Conservation (phyloP, 2,113 vertebrate species). For the Podilymbus podiceps region DNA sequence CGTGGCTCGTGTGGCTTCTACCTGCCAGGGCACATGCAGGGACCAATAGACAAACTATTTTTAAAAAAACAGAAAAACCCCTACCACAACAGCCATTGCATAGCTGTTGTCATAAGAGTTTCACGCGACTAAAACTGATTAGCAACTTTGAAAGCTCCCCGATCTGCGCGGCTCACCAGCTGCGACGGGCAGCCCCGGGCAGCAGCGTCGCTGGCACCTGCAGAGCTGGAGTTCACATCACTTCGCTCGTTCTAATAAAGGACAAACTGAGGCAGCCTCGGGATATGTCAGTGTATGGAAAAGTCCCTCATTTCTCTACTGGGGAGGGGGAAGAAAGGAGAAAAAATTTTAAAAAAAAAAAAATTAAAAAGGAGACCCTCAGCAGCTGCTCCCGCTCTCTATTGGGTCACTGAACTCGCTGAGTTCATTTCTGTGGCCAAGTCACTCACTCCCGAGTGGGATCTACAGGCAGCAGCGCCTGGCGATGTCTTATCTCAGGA, state of each 20-base stretch:
- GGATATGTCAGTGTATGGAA: background rate
- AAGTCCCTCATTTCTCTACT: background rate
- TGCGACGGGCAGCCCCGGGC: background rate
- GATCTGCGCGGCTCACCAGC: background rate
- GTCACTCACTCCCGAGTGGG: background rate
- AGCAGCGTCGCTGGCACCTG: background rate
- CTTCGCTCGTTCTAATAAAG: background rate
- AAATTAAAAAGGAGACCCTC: background rate
- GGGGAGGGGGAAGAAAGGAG: background rate
- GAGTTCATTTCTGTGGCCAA: background rate
- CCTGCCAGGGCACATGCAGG: background rate
- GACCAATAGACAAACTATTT: background rate
- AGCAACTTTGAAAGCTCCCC: background rate
- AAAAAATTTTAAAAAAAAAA: background rate
- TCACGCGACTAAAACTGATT: too few relatives aligned
- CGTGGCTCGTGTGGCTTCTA: background rate
- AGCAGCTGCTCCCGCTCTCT: background rate
- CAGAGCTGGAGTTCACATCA: too few relatives aligned
- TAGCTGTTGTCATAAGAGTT: too few relatives aligned
- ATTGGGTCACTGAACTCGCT: background rate
- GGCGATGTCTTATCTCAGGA: fast-evolving
- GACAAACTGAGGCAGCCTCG: background rate
- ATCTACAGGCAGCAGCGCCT: background rate
- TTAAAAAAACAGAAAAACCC: fast-evolving
- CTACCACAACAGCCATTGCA: background rate